These are phyloP conservation scores for Coptodon rendalli DNA, from an alignment of 2,113 vertebrate genomes.

Conservation along the genomic window DNA sequence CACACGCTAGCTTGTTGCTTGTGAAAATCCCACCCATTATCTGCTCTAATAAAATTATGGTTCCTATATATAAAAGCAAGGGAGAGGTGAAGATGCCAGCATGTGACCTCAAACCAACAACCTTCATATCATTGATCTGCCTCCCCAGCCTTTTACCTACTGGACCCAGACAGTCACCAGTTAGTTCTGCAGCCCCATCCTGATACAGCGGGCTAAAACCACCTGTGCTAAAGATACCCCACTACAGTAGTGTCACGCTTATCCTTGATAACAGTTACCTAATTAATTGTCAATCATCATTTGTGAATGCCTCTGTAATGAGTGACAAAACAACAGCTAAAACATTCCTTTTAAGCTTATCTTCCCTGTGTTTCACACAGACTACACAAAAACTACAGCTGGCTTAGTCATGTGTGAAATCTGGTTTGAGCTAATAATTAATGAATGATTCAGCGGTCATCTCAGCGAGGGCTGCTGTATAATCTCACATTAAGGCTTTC, in stretches of 20 bases:
- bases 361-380: neutral
- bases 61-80: neutral
- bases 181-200: neutral
- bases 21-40: neutral
- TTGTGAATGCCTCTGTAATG: neutral
- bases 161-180: neutral
- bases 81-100: neutral
- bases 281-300: neutral
- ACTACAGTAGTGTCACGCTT: neutral
- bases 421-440: slow-evolving; percentile 1
- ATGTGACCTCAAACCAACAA: neutral
- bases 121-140: neutral
- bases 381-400: neutral
- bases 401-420: neutral
- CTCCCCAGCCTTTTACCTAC: neutral
- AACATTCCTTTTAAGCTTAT: neutral
- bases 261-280: neutral
- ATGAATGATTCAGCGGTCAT: neutral
- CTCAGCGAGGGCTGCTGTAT: neutral
- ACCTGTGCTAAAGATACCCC: neutral
- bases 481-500: neutral
- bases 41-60: neutral
- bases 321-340: neutral
- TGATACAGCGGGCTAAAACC: neutral
- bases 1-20: neutral